Conservation (phyloP, 2,113 vertebrate species). For the Harpagus bidentatus region DNA sequence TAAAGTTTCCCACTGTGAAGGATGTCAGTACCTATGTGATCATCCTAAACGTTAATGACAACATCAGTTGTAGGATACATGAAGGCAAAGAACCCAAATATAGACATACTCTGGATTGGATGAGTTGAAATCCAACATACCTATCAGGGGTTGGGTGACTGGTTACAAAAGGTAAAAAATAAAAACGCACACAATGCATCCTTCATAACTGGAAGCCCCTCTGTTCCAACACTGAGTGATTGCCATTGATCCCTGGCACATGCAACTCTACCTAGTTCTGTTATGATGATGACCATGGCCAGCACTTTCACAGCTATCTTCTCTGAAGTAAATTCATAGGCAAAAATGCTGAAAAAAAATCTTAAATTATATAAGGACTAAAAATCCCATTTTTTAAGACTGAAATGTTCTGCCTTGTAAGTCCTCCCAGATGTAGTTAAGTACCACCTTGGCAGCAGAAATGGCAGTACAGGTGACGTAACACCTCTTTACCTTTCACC, state of each 20-base stretch:
- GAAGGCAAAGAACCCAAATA: neutral
- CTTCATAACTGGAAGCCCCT: neutral
- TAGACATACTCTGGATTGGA: neutral
- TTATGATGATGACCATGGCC: neutral
- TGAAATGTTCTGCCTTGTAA: neutral
- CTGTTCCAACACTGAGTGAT: neutral
- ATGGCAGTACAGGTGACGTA: neutral
- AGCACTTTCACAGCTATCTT: neutral
- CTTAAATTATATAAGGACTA: neutral
- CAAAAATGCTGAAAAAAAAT: neutral
- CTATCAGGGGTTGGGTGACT: neutral
- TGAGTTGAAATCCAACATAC: neutral
- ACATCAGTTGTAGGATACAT: neutral
- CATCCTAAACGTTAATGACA: neutral
- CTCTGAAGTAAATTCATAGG: neutral
- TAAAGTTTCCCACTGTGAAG: neutral
- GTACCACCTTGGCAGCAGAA: neutral
- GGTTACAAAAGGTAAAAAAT: neutral
- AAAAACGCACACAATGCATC: neutral
- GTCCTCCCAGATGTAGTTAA: neutral
- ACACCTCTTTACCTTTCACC: neutral
- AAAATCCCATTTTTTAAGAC: neutral
- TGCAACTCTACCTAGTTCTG: neutral
- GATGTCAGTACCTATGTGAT: neutral
- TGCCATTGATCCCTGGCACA: neutral